phyloP scores from a whole-genome alignment of 2,113 vertebrate genomes.

The Atractosteus spatula region DNA sequence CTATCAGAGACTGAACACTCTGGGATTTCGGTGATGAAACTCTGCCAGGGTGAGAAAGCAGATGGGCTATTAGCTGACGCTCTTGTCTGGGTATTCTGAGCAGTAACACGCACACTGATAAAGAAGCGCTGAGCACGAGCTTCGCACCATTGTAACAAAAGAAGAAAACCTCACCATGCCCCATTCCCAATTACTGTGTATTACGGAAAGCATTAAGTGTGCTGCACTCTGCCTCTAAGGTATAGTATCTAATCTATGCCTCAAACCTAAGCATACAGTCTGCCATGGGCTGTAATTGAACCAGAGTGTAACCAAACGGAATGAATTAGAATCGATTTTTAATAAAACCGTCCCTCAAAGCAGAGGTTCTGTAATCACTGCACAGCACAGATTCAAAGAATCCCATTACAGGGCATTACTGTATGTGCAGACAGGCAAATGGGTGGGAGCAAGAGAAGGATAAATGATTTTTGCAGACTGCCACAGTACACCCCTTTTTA shows the following conservation, averaged over 20 bases:
- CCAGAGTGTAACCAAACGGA: not conserved
- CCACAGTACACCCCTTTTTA: too few species aligned
- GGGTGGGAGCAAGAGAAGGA: too few species aligned
- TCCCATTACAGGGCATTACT: not conserved
- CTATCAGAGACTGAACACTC: too few species aligned
- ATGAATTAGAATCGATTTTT: slow-evolving; percentile 3
- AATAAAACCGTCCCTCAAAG: not conserved
- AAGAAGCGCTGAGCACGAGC: slow-evolving; percentile 43
- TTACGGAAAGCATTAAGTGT: not conserved
- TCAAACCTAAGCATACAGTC: not conserved
- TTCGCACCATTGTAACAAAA: slow-evolving; percentile 21
- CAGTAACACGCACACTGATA: slow-evolving; percentile 22
- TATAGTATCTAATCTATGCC: not conserved
- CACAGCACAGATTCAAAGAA: slow-evolving; percentile 1
- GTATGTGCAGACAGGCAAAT: not conserved
- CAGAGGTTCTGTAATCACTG: not conserved
- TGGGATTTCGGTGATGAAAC: too few species aligned
- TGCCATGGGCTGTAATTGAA: not conserved
- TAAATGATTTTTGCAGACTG: too few species aligned
- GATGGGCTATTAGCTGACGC: too few species aligned
- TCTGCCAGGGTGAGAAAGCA: too few species aligned
- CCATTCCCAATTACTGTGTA: not conserved
- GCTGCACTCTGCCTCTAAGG: too few species aligned
- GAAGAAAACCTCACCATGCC: not conserved
- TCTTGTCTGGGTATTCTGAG: too few species aligned